These are phyloP conservation scores for Flexamia atlantica DNA, from an alignment of 2,888 invertebrate genomes.

Conservation along the genomic window DNA sequence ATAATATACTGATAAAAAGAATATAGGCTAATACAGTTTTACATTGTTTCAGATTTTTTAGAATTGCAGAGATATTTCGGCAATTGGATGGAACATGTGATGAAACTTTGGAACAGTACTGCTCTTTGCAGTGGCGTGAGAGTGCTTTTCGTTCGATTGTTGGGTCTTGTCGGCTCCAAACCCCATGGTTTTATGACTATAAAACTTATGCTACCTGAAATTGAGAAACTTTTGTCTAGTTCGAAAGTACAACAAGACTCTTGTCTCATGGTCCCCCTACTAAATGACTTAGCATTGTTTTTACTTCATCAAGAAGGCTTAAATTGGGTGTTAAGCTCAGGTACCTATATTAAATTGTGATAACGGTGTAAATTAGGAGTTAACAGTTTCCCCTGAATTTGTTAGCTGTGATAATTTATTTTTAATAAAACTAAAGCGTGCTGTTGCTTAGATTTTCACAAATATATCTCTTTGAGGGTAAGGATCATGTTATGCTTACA, in stretches of 20 bases:
- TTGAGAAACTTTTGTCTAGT: neutral
- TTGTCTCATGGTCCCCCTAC: neutral
- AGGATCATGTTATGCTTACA: too few relatives aligned
- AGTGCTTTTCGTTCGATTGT: neutral
- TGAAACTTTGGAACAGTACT: neutral
- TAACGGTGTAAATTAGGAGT: too few relatives aligned
- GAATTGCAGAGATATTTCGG: neutral
- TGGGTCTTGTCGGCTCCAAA: constrained; percentile 1
- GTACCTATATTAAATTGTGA: neutral
- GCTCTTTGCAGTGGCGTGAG: neutral
- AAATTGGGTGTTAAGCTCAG: neutral
- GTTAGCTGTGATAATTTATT: too few relatives aligned
- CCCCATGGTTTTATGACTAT: neutral
- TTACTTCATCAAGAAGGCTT: neutral
- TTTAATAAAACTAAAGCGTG: too few relatives aligned
- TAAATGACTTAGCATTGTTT: neutral
- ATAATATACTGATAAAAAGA: too few relatives aligned
- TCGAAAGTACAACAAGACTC: neutral
- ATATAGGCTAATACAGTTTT: too few relatives aligned
- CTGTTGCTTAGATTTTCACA: too few relatives aligned
- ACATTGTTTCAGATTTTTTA: neutral
- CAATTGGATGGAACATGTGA: neutral
- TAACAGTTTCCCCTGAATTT: too few relatives aligned
- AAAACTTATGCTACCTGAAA: neutral
- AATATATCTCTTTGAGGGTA: too few relatives aligned